phyloP scores from a whole-genome alignment of 2,113 vertebrate species.

The Cervus canadensis region DNA sequence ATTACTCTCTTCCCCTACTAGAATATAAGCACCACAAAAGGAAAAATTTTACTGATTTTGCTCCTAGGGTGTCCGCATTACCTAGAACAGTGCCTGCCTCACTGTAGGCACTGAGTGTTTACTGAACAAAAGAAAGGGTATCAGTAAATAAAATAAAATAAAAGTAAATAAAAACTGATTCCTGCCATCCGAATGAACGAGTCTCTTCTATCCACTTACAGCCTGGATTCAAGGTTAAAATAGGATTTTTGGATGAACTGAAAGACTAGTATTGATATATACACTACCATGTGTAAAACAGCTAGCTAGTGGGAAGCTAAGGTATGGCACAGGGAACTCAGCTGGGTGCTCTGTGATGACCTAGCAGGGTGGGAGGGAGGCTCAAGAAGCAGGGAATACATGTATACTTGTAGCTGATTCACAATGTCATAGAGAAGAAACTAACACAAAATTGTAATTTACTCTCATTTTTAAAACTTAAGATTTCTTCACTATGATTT shows the following conservation, averaged over 20 bases:
- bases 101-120: not conserved
- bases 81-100: not conserved
- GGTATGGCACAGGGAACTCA: not conserved
- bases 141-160: not conserved
- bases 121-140: not conserved
- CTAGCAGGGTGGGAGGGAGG: not conserved
- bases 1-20: not conserved
- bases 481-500: not conserved
- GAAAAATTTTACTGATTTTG: not conserved
- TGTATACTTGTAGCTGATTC: not conserved
- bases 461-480: not conserved
- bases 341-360: not conserved
- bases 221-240: not conserved
- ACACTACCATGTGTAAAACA: not conserved
- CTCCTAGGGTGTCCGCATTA: not conserved
- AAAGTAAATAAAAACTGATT: not conserved
- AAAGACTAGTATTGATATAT: not conserved
- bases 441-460: not conserved
- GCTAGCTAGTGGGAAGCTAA: not conserved
- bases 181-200: not conserved
- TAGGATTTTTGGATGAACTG: not conserved
- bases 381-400: not conserved
- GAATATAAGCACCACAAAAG: not conserved
- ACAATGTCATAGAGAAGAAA: not conserved
- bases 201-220: not conserved